Base-by-base conservation (phyloP, 2,113 vertebrate genomes). In the Microtus richardsoni region DNA sequence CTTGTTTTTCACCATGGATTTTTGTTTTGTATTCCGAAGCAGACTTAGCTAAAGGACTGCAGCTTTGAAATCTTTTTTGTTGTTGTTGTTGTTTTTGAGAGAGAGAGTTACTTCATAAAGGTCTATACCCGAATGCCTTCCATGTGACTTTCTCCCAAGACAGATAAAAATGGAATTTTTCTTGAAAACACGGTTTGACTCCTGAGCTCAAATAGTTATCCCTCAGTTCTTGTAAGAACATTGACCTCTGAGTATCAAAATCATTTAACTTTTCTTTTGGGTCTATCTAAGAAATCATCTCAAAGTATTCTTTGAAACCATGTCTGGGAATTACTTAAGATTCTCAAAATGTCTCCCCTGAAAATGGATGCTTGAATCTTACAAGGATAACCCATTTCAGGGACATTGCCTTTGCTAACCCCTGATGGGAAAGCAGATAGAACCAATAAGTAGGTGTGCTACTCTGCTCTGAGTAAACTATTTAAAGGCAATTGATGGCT, bases 121-220 rank as follows among this genome's bases (percentile, higher is more conserved):
- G 66, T 5, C 14, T 47, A 49, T 64, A 66, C 79, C 41, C 7
- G 10, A 77, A 96, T 82, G 83, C 22, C 87, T 60, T 70, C 85
- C 36, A 17, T 47, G 44, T 66, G 73, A 60, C n/a, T 91, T 73
- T 94, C 41, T 79, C 83, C 71, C 26, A 64, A 41, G 52, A 39
- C 90, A 92, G 70, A 88, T 54, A 91, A 96, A 95, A 95, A 94
- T 77, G 39, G 52, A 94, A 89, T 93, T 95, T 41, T 60, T 89
- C 88, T 95, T 77, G 44, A 93, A 97, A 97, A 85, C 79, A 74
- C 44, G 5, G 33, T 93, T 89, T 92, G 66, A 78, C 77, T 90
- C 28, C 24, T 26, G 75, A 36, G 24, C 54, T 96, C 74, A 95
- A 94, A 66, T 73, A 89, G 89, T 92, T 96, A 74, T 96, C 64